Evolutionary conservation across 2,797 vertebrate genomes (phyloP).

Genomic region (Cyclura pinguis): DNA sequence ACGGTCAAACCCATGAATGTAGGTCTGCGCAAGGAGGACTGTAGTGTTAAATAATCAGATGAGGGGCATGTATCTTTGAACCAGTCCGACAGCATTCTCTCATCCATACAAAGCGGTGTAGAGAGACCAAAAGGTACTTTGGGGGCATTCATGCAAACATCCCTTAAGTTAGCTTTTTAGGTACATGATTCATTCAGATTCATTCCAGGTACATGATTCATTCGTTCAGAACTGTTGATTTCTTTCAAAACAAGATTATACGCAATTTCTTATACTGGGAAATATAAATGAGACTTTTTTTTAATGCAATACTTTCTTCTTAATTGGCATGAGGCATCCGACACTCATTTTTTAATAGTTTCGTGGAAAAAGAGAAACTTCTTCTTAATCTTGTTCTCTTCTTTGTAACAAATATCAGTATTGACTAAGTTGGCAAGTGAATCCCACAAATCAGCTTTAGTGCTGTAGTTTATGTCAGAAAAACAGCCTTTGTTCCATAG

Average conservation of each 20-base stretch:
- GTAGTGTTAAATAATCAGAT: not conserved
- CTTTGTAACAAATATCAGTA: slow-evolving; percentile 69
- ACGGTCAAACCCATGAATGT: too few relatives aligned
- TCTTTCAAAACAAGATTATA: slow-evolving; percentile 36
- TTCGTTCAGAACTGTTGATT: slow-evolving; percentile 41
- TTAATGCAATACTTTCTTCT: slow-evolving; percentile 27
- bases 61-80: not conserved
- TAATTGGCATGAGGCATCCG: slow-evolving; percentile 27
- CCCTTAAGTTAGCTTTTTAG: not conserved
- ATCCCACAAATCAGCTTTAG: not conserved
- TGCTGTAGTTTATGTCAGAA: not conserved
- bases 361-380: not conserved
- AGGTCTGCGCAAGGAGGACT: too few relatives aligned
- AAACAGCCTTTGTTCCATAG: not conserved
- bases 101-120: not conserved
- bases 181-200: slow-evolving; percentile 35
- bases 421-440: slow-evolving; percentile 50
- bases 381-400: slow-evolving; percentile 23
- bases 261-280: slow-evolving; percentile 52
- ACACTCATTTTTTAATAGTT: slow-evolving; percentile 26
- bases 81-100: not conserved
- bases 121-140: not conserved
- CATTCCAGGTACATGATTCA: slow-evolving; percentile 5
- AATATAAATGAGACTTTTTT: slow-evolving; percentile 39
- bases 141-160: not conserved